Conservation (phyloP, 2,113 vertebrate genomes). For the Dryoscopus gambensis region DNA sequence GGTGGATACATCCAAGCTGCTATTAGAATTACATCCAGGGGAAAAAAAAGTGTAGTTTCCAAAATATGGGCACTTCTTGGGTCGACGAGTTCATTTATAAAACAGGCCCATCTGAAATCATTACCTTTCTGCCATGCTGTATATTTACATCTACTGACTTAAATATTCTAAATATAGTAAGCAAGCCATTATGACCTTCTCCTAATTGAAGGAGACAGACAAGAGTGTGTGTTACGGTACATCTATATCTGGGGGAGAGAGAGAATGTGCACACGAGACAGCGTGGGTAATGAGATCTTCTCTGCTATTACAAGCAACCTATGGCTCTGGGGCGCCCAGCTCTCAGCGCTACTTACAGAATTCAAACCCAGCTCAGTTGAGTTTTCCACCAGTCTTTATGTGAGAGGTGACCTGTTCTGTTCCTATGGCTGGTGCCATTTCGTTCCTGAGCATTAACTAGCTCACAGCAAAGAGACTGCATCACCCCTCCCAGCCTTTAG, state of each 20-base stretch:
- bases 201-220: conserved; percentile 18
- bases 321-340: neutral
- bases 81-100: neutral
- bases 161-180: conserved; percentile 26
- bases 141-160: conserved; percentile 15
- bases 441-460: neutral
- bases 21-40: neutral
- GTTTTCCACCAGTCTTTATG: conserved; percentile 2
- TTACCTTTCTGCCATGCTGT: neutral
- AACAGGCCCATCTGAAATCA: neutral
- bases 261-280: conserved; percentile 5
- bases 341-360: neutral
- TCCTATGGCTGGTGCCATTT: neutral
- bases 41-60: neutral
- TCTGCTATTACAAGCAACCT: conserved; percentile 25
- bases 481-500: neutral
- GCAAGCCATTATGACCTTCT: conserved; percentile 24
- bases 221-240: neutral
- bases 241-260: conserved; percentile 14
- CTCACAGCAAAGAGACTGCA: neutral
- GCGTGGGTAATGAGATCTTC: conserved; percentile 30
- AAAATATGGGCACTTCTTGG: neutral
- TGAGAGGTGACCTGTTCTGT: neutral
- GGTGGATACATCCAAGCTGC: neutral
- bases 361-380: neutral